Evolutionary conservation across 2,888 invertebrate species (phyloP).

Genomic region (Agonopterix subpropinquella): DNA sequence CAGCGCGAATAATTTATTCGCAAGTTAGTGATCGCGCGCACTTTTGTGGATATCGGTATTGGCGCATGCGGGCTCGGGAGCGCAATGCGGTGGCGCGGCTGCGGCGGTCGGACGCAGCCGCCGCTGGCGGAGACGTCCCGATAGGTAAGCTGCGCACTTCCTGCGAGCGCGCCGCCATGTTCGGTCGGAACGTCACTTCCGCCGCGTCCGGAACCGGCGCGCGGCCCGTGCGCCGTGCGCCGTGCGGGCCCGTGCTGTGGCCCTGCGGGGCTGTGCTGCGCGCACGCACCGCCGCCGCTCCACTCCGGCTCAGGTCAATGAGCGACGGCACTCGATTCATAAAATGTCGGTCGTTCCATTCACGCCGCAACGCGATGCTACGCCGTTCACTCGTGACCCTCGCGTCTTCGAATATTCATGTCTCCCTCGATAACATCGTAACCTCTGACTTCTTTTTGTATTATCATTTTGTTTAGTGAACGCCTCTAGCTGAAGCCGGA

Average conservation of each 20-base stretch:
- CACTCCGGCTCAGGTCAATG: conserved; percentile 54
- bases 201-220: conserved; percentile 58
- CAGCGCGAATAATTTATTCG: conserved; percentile 72
- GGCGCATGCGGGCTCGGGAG: conserved; percentile 56
- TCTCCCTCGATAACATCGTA: conserved; percentile 71
- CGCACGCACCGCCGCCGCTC: conserved; percentile 34
- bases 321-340: conserved; percentile 71
- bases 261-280: conserved; percentile 40
- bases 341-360: conserved; percentile 74
- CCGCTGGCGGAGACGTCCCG: conserved; percentile 62
- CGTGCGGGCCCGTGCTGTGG: conserved; percentile 40
- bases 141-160: conserved; percentile 75
- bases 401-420: conserved; percentile 75
- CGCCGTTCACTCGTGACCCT: conserved; percentile 73
- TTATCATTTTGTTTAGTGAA: conserved; percentile 67
- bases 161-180: conserved; percentile 74
- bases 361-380: conserved; percentile 66
- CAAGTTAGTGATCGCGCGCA: conserved; percentile 69
- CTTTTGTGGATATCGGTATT: conserved; percentile 62
- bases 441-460: conserved; percentile 72
- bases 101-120: conserved; percentile 40
- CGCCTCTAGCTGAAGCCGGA: conserved; percentile 52
- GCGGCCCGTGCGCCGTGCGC: conserved; percentile 24
- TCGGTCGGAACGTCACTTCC: conserved; percentile 70
- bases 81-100: conserved; percentile 28